Evolutionary conservation across 2,797 vertebrate species (phyloP).

Genomic region (Hapalemur alaotrensis): DNA sequence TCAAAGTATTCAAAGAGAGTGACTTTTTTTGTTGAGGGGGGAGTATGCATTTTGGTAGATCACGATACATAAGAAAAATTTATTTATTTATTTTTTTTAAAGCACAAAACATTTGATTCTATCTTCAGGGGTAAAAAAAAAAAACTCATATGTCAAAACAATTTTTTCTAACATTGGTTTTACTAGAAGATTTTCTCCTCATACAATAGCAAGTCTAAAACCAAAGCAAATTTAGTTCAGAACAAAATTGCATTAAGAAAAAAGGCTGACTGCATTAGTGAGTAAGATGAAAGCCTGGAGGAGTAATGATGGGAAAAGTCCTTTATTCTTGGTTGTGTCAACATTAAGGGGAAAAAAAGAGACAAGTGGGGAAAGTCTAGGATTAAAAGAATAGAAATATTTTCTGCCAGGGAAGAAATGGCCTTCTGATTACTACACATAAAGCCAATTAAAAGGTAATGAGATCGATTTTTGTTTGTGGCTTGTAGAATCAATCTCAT

Average conservation of each 20-base stretch:
- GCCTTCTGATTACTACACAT: conserved; percentile 52
- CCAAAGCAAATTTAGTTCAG: neutral
- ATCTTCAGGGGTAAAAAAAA: neutral
- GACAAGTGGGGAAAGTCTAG: neutral
- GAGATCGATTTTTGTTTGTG: conserved; percentile 60
- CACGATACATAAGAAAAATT: neutral
- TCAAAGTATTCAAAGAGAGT: neutral
- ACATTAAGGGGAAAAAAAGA: neutral
- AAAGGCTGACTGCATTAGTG: neutral
- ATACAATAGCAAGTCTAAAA: neutral
- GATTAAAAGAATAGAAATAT: conserved; percentile 46
- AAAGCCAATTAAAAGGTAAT: conserved; percentile 61
- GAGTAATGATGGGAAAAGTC: neutral
- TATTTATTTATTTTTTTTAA: neutral
- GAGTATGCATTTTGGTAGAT: neutral
- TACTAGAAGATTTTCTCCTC: neutral
- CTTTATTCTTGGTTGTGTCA: conserved; percentile 15
- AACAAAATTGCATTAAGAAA: neutral
- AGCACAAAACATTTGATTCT: neutral
- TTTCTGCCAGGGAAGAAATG: neutral
- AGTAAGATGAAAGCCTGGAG: conserved; percentile 5
- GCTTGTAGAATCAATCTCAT: conserved; percentile 16
- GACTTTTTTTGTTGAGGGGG: neutral
- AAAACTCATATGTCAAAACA: neutral
- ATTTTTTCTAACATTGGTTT: neutral